Evolutionary conservation across 23 tunicate genomes (phyloP).

Genomic region (Styela clava): DNA sequence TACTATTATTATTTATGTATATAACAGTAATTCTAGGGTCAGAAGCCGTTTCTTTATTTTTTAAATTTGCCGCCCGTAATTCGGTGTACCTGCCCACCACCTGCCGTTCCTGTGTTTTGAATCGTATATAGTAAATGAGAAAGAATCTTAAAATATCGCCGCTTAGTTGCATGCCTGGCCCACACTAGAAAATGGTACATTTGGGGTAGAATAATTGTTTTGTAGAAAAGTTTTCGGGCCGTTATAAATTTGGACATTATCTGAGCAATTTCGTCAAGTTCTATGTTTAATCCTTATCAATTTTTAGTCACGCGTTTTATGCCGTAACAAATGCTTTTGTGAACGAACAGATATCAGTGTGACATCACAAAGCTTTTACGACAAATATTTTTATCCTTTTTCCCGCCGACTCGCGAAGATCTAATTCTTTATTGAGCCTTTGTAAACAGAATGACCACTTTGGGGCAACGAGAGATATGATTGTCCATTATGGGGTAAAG

Average conservation of each 20-base stretch:
- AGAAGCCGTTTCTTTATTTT: neutral
- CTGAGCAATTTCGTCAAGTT: no score
- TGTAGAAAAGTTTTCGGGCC: no score
- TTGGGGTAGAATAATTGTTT: no score
- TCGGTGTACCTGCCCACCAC: neutral
- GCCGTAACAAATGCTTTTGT: neutral
- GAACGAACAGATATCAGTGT: neutral
- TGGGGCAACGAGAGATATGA: neutral
- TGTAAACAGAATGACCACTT: neutral
- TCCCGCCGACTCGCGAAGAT: neutral
- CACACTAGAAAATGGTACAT: no score
- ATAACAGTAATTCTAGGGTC: no score
- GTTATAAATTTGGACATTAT: no score
- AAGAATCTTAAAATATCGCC: no score
- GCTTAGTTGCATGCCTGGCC: no score
- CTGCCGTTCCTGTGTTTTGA: no score
- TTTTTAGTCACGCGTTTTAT: neutral
- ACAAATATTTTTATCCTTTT: neutral
- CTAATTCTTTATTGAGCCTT: neutral
- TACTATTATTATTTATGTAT: no score
- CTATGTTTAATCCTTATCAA: no score
- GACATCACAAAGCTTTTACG: neutral
- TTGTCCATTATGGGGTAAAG: neutral
- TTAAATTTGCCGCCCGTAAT: neutral
- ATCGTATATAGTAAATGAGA: no score